Evolutionary conservation across 1,140 invertebrate genomes (phyloP).

Genomic region (Druon quercuslanigerum): DNA sequence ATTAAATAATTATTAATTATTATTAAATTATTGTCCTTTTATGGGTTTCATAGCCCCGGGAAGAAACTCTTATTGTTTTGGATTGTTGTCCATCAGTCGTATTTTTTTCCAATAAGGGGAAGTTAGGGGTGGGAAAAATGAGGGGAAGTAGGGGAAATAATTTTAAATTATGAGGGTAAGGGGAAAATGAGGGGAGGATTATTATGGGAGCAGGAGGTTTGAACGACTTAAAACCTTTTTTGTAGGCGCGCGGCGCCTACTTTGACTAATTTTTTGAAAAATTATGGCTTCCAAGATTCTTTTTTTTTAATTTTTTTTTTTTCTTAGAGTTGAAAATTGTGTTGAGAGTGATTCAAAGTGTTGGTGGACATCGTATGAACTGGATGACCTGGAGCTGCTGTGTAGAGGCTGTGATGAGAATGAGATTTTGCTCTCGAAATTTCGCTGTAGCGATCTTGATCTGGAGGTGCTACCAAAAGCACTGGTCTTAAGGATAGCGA

Average conservation of each 20-base stretch:
- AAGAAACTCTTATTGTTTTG: too few relatives aligned
- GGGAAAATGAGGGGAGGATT: too few relatives aligned
- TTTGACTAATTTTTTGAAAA: not conserved
- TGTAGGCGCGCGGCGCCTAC: too few relatives aligned
- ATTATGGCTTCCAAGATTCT: not conserved
- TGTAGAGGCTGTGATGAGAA: constrained; percentile 73
- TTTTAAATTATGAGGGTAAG: too few relatives aligned
- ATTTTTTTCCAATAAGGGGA: too few relatives aligned
- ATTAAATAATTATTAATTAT: too few relatives aligned
- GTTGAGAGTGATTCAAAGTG: constrained; percentile 71
- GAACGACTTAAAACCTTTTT: not conserved
- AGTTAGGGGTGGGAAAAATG: too few relatives aligned
- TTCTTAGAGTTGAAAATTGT: constrained; percentile 71
- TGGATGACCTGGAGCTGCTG: constrained; percentile 67
- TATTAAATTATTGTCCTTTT: too few relatives aligned
- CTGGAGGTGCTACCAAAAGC: constrained; percentile 83
- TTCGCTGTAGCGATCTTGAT: constrained; percentile 73
- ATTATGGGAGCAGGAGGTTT: too few relatives aligned
- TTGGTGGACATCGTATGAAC: constrained; percentile 72
- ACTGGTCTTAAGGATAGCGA: constrained; percentile 91
- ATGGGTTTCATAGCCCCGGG: too few relatives aligned
- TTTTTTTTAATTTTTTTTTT: not conserved
- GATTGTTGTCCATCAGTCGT: too few relatives aligned
- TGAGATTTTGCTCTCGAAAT: constrained; percentile 73
- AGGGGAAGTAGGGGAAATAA: too few relatives aligned